A percentile compares a stretch with the other conserved stretches of the same genome.
phyloP scores from a whole-genome alignment of 2,888 invertebrate genomes.

The Busseola fusca region DNA sequence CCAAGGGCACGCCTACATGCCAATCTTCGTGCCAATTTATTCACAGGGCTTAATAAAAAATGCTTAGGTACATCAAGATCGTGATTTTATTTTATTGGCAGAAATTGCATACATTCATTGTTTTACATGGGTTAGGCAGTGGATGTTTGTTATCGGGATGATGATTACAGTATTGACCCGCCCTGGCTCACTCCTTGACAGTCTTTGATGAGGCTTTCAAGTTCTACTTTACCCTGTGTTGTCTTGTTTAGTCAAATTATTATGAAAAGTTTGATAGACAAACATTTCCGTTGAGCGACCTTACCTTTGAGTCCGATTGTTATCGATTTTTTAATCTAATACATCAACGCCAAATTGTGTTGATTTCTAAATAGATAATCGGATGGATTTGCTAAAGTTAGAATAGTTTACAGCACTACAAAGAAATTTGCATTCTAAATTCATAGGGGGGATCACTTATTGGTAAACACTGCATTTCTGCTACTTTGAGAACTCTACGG shows the following conservation, averaged over 20 bases:
- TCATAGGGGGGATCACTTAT: background rate
- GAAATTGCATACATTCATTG: background rate
- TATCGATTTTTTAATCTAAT: slow-evolving; percentile 1
- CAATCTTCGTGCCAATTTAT: background rate
- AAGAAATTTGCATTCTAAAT: background rate
- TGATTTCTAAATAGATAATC: background rate
- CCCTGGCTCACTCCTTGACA: background rate
- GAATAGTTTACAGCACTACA: background rate
- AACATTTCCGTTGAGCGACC: background rate
- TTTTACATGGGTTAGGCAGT: background rate
- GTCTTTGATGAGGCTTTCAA: background rate
- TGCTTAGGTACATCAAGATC: background rate
- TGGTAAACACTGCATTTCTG: background rate
- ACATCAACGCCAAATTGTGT: background rate
- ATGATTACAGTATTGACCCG: background rate
- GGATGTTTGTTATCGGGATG: background rate
- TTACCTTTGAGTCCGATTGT: too few relatives aligned
- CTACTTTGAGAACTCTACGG: background rate
- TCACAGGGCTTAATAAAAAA: background rate
- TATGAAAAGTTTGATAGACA: background rate
- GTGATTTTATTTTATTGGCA: background rate
- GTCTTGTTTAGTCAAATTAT: background rate
- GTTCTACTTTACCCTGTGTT: background rate
- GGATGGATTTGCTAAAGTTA: background rate
- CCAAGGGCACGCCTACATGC: too few relatives aligned